Conservation (phyloP, 2,113 vertebrate species). For the Elaphurus davidianus region DNA sequence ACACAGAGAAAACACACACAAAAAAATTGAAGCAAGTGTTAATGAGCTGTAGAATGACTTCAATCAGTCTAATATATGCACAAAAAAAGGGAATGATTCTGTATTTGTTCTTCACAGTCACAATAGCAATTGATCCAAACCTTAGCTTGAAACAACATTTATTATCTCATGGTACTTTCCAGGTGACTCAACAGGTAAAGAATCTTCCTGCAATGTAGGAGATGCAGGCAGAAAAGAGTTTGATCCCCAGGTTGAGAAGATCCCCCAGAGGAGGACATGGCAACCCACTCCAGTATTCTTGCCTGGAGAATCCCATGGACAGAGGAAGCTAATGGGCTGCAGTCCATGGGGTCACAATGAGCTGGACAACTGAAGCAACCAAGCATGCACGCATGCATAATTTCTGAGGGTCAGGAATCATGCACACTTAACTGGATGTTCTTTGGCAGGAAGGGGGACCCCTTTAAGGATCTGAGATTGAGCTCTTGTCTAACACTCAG, state of each 20-base stretch:
- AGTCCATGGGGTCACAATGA: background rate
- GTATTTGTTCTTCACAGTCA: fast-evolving
- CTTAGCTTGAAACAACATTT: fast-evolving
- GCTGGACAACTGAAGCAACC: fast-evolving
- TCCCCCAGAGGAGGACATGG: background rate
- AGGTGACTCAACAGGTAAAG: background rate
- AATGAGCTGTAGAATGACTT: background rate
- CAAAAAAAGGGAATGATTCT: background rate
- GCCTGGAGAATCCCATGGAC: background rate
- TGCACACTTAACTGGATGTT: fast-evolving
- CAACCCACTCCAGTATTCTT: background rate
- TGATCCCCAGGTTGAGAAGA: fast-evolving
- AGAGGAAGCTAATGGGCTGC: background rate
- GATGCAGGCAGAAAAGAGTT: background rate
- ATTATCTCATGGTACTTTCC: fast-evolving
- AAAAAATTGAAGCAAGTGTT: too few species aligned
- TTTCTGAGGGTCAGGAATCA: background rate
- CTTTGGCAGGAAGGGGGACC: background rate
- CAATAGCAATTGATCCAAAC: background rate
- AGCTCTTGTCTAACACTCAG: background rate
- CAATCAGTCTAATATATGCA: fast-evolving
- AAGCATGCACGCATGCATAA: fast-evolving
- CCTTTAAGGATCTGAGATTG: background rate
- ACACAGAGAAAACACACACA: background rate
- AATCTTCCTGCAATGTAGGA: background rate